phyloP scores from a whole-genome alignment of 2,888 invertebrate genomes.

The Dascillus cervinus region DNA sequence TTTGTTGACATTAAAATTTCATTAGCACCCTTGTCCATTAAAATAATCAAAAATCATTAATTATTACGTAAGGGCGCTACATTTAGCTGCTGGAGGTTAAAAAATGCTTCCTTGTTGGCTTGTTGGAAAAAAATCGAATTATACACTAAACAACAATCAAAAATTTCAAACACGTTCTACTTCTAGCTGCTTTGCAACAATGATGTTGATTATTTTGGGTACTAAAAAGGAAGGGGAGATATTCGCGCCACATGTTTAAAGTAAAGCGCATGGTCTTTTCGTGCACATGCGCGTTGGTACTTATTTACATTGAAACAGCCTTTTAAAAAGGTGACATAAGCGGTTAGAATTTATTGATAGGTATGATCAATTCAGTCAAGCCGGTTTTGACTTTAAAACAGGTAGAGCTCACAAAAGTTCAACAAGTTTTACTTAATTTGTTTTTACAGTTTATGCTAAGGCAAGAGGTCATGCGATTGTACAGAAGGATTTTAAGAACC shows the following conservation, averaged over 20 bases:
- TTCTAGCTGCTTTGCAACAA: constrained; percentile 28
- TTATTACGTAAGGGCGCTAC: too few species aligned
- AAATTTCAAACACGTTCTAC: constrained; percentile 20
- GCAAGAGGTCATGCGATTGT: constrained; percentile 69
- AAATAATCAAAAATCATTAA: constrained; percentile 13
- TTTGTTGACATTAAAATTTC: constrained; percentile 23
- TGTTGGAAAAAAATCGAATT: too few species aligned
- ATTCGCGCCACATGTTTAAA: constrained; percentile 37
- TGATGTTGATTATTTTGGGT: constrained; percentile 39
- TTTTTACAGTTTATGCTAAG: constrained; percentile 67
- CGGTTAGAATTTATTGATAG: too few species aligned
- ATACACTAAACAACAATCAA: too few species aligned
- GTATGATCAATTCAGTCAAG: constrained; percentile 14
- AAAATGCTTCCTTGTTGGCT: too few species aligned
- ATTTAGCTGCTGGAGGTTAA: too few species aligned
- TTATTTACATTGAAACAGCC: constrained; percentile 3
- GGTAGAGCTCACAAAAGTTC: too few species aligned
- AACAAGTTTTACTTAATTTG: constrained; percentile 1
- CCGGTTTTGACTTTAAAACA: constrained; percentile 51
- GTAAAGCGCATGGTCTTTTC: constrained; percentile 26
- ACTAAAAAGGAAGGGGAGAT: constrained; percentile 34
- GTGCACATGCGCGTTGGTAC: constrained; percentile 18
- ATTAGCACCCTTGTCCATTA: constrained; percentile 31
- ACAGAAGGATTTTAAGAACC: constrained; percentile 63
- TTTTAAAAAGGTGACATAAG: constrained; percentile 1